Percentiles rank a stretch among this genome's conserved stretches.
Evolutionary conservation across 37 sponge, comb jelly and placozoan genomes (phyloP).

Genomic region (Halichondria panicea): DNA sequence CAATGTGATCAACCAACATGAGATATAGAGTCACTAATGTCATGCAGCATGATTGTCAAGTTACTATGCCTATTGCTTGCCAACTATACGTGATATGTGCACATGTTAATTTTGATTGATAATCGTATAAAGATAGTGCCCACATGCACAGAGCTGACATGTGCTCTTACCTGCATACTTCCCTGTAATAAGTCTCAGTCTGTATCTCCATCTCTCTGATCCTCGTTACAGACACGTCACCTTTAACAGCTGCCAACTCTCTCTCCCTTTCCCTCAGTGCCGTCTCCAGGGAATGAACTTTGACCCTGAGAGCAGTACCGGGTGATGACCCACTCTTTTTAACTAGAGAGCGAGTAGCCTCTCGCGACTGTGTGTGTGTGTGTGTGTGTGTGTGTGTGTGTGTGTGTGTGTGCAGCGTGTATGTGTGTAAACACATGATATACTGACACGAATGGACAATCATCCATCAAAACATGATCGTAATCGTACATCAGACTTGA

Average conservation of each 20-base stretch:
- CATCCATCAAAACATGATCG: no score
- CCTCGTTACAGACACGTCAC: slow-evolving; percentile 15
- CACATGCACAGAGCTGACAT: neutral
- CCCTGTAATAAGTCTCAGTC: slow-evolving; percentile 32
- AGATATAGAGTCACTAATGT: no score
- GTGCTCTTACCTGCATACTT: slow-evolving; percentile 28
- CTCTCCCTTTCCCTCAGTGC: slow-evolving; percentile 64
- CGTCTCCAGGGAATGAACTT: slow-evolving; percentile 45
- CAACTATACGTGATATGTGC: no score
- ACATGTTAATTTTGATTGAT: no score
- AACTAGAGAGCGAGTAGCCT: slow-evolving; percentile 44
- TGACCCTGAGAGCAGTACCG: slow-evolving; percentile 32
- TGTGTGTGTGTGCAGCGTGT: no score
- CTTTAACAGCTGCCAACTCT: slow-evolving; percentile 2
- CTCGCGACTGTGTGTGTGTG: slow-evolving; percentile 18
- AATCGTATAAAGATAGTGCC: no score
- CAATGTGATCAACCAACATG: no score
- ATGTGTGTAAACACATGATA: slow-evolving; percentile 8
- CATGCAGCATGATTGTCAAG: no score
- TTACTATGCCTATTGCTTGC: no score
- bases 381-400: slow-evolving; percentile 12
- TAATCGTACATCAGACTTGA: no score
- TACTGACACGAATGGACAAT: slow-evolving; percentile 19
- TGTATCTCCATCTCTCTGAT: slow-evolving; percentile 41
- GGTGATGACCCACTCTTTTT: neutral